These are phyloP conservation scores for Callinectes sapidus DNA, from an alignment of 2,888 invertebrate species.

Conservation along the genomic window DNA sequence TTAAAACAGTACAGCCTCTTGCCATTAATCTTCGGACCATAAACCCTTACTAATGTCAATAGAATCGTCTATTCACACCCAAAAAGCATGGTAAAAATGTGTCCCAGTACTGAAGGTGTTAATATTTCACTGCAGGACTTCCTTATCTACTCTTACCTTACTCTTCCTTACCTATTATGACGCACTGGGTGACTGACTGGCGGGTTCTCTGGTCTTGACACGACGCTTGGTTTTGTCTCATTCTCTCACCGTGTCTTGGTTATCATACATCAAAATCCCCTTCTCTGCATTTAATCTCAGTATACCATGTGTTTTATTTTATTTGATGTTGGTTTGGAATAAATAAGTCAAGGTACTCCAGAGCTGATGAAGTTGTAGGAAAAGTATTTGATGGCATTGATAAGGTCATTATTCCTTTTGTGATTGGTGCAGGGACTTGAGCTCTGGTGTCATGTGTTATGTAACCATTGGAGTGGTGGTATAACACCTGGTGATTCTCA, in stretches of 20 bases:
- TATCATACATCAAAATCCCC: neutral
- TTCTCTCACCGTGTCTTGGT: neutral
- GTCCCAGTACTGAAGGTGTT: no score
- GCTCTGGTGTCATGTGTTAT: neutral
- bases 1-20: no score
- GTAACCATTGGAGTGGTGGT: neutral
- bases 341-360: neutral
- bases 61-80: no score
- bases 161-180: neutral
- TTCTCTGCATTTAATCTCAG: neutral
- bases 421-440: neutral
- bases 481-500: neutral
- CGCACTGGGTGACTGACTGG: neutral
- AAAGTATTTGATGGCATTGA: neutral
- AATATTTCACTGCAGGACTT: neutral
- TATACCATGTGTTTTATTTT: neutral
- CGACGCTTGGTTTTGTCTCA: neutral
- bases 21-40: no score
- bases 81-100: no score
- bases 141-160: neutral
- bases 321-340: neutral
- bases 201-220: neutral
- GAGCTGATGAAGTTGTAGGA: neutral
- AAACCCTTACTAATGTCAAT: no score
- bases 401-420: neutral